Conservation (phyloP, 2,113 vertebrate genomes). For the Callorhinus ursinus region DNA sequence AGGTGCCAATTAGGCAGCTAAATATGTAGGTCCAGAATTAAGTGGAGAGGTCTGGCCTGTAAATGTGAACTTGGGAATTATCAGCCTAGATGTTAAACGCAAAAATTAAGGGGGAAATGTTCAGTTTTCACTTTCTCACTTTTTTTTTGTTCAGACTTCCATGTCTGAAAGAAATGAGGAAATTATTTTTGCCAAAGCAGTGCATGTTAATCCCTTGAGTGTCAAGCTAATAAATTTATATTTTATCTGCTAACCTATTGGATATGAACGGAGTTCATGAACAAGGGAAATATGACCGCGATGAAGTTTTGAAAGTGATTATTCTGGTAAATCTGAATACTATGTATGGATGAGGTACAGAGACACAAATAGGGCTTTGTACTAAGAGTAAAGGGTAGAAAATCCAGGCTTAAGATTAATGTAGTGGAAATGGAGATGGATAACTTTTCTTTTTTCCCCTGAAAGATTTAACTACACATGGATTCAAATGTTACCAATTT, state of each 20-base stretch:
- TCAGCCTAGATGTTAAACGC: not conserved
- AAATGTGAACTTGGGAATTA: not conserved
- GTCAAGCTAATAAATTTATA: not conserved
- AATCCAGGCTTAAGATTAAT: not conserved
- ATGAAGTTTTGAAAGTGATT: not conserved
- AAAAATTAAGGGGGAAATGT: not conserved
- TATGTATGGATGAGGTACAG: not conserved
- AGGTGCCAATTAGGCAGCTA: not conserved
- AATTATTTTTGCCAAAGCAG: not conserved
- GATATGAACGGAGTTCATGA: not conserved
- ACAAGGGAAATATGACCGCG: not conserved
- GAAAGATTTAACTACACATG: slow-evolving; percentile 47
- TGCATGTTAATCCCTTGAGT: not conserved
- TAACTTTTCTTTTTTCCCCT: not conserved
- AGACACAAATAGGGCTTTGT: not conserved
- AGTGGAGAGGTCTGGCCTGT: accelerated
- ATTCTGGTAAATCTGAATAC: not conserved
- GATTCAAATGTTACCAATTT: slow-evolving; percentile 51
- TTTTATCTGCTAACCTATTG: not conserved
- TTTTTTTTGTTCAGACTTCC: not conserved
- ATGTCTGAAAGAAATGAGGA: not conserved
- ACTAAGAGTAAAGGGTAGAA: not conserved
- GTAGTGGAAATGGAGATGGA: not conserved
- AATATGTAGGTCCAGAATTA: not conserved
- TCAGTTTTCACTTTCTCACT: not conserved